Evolutionary conservation across 2,888 invertebrate genomes (phyloP).

Genomic region (Xylocampa areola): DNA sequence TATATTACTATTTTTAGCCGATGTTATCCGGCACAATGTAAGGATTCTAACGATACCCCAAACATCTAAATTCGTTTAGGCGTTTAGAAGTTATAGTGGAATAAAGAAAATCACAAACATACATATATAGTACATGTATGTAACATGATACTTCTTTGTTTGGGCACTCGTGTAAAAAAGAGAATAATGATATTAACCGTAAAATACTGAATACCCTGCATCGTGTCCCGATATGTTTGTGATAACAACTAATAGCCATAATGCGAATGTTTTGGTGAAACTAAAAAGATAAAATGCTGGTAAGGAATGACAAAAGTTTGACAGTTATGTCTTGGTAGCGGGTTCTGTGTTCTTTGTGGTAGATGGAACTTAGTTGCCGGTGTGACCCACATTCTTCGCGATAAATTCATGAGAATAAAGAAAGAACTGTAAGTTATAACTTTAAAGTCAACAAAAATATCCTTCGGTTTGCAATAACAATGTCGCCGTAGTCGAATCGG

Average conservation of each 20-base stretch:
- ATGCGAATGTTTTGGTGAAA: constrained; percentile 18
- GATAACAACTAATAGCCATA: constrained; percentile 23
- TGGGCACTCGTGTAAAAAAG: too few species aligned
- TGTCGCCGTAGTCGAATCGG: too few species aligned
- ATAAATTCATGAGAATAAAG: constrained; percentile 1
- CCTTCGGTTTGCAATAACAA: not conserved
- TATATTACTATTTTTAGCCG: too few species aligned
- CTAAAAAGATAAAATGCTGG: constrained; percentile 13
- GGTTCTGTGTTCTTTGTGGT: not conserved
- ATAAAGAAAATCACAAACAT: too few species aligned
- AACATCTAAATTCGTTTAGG: too few species aligned
- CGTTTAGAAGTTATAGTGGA: too few species aligned
- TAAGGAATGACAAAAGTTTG: constrained; percentile 23
- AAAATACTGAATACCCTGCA: too few species aligned
- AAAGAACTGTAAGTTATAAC: not conserved
- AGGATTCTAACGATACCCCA: too few species aligned
- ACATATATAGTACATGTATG: too few species aligned
- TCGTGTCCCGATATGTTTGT: not conserved
- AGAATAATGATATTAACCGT: too few species aligned
- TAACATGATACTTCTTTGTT: too few species aligned
- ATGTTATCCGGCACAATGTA: too few species aligned
- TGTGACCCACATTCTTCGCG: constrained; percentile 3
- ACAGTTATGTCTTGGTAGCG: constrained; percentile 5
- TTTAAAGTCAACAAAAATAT: not conserved
- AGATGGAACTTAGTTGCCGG: constrained; percentile 14